Conservation (phyloP, 2,113 vertebrate species). For the Scatophagus argus region DNA sequence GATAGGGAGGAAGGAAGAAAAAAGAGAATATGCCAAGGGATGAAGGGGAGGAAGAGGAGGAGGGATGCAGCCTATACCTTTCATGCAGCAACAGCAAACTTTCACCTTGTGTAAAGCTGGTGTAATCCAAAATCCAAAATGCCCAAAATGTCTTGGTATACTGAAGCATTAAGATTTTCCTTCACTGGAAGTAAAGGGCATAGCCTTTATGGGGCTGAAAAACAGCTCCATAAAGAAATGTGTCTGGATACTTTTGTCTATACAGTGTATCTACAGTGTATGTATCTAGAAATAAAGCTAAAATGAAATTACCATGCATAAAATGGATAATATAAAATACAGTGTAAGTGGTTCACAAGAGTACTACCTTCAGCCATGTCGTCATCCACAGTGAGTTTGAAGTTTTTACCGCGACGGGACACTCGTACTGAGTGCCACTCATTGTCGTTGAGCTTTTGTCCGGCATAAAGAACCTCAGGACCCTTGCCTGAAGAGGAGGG, state of each 20-base stretch:
- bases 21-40: constrained; percentile 1
- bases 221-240: no score
- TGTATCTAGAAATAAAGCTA: no score
- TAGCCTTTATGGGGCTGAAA: no score
- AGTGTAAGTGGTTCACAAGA: not conserved
- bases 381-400: constrained; percentile 95
- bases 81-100: not conserved
- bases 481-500: constrained; percentile 92
- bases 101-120: not conserved
- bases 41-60: constrained; percentile 21
- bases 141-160: no score
- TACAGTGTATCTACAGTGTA: no score
- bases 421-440: constrained; percentile 97
- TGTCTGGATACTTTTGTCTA: no score
- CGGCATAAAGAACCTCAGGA: constrained; percentile 95
- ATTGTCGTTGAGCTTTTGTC: constrained; percentile 98
- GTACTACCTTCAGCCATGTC: constrained; percentile 94
- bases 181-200: no score
- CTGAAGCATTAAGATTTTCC: no score
- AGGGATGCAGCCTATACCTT: not conserved
- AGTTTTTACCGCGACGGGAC: constrained; percentile 92
- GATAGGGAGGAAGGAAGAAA: constrained; percentile 12
- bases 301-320: not conserved
- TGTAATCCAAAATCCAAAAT: no score
- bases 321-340: not conserved